Percentiles rank a stretch among this genome's conserved stretches.
Conservation (phyloP, 2,797 vertebrate genomes). For the Sardinella longiceps region DNA sequence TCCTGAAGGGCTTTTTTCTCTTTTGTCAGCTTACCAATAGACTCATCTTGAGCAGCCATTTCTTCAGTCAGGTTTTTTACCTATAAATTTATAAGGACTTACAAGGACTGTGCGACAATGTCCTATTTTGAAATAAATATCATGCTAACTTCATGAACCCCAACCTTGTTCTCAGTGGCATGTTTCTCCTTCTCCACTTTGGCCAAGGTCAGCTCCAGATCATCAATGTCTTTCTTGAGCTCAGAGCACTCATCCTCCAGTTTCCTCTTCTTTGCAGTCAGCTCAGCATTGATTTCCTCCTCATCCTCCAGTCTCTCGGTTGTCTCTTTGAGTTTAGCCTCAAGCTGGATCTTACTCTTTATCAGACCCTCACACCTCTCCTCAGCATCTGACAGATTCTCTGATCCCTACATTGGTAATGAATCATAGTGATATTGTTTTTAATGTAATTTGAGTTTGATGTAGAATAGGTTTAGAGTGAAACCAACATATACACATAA, state of each 20-base stretch:
- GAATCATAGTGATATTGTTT: no score
- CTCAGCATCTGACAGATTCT: slow-evolving; percentile 73
- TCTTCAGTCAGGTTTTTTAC: slow-evolving; percentile 75
- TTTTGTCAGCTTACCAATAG: slow-evolving; percentile 70
- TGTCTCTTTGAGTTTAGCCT: slow-evolving; percentile 56
- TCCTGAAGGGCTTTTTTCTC: slow-evolving; percentile 73
- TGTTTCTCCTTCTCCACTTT: slow-evolving; percentile 67
- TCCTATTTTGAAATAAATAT: background rate
- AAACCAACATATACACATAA: background rate
- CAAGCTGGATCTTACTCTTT: slow-evolving; percentile 77
- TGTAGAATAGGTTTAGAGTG: background rate
- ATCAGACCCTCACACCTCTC: slow-evolving; percentile 78
- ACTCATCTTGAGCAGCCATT: slow-evolving; percentile 72
- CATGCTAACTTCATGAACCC: background rate
- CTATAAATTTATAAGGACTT: slow-evolving; percentile 32
- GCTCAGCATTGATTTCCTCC: slow-evolving; percentile 69
- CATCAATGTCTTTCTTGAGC: slow-evolving; percentile 44
- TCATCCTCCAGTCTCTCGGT: slow-evolving; percentile 65
- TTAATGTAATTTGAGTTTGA: background rate
- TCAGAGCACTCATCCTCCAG: slow-evolving; percentile 64
- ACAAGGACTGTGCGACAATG: background rate
- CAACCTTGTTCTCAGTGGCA: slow-evolving; percentile 85
- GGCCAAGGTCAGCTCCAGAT: slow-evolving; percentile 41
- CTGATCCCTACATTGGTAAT: slow-evolving; percentile 64
- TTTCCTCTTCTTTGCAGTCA: slow-evolving; percentile 76